Base-by-base conservation (phyloP, 2,888 invertebrate genomes). In the Gerris lacustris region DNA sequence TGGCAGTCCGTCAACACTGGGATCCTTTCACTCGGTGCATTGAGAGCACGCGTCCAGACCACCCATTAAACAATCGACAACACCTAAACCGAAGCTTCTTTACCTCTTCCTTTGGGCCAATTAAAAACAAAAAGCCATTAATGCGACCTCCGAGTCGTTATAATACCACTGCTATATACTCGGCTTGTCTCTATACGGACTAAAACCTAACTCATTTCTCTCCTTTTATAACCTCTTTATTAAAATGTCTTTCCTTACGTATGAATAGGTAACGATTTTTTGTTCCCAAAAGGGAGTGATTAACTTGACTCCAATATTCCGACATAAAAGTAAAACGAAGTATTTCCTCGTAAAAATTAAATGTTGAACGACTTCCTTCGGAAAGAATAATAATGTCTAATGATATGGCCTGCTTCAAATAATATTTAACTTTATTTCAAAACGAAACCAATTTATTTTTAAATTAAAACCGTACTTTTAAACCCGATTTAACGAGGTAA, bases 1-100 rank as follows among this genome's bases (percentile, higher is more conserved):
- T 55, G 55, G 55, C 55, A 55, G 55, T 55, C 55, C 55, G 55
- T 55, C 55, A 55, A 55, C 55, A 55, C 55, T 55, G 15, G 55
- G 55, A 9, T 55, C 55, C 55, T 55, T 55, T 55, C 55, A 55
- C 55, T 55, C 15, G 55, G 55, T 15, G 55, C 55, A 15, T 55
- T 11, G 55, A 55, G 55, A 55, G 55, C 55, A 55, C 55, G 55
- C 55, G 55, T 55, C 9, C 55, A 15, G 55, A 55, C 55, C 55
- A 55, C 55, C 55, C 55, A 55, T 31, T 31, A 31, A 55, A 55
- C 55, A 55, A 55, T 55, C 55, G 15, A 11, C 55, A 55, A 55
- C 55, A 55, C 55, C 9, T 55, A 55, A 55, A 9, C 55, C 55
- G 55, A 11, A 55, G 55, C 55, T 55, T 55, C 55, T 15, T 55